These are phyloP conservation scores for Pogona vitticeps DNA, from an alignment of 2,113 vertebrate genomes.

Conservation along the genomic window DNA sequence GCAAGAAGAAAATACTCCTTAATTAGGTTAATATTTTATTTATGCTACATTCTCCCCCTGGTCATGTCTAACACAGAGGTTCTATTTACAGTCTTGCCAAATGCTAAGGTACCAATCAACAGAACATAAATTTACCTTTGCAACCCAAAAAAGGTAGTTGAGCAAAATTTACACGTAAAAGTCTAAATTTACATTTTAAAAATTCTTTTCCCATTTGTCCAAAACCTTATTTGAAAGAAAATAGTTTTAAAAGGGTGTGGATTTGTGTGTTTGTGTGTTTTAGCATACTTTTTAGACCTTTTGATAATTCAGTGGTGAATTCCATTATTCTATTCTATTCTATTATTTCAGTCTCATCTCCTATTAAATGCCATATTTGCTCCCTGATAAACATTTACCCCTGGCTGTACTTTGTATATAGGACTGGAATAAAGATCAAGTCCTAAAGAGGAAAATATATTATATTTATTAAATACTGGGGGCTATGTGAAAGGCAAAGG, in stretches of 20 bases:
- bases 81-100: slow-evolving; percentile 65
- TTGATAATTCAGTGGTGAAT: no score
- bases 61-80: slow-evolving; percentile 65
- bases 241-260: not conserved
- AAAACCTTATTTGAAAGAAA: slow-evolving; percentile 45
- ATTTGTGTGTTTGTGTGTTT: not conserved
- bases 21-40: slow-evolving; percentile 70
- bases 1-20: slow-evolving; percentile 59
- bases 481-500: no score
- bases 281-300: not conserved
- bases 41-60: slow-evolving; percentile 50
- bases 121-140: slow-evolving; percentile 65
- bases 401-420: no score
- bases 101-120: slow-evolving; percentile 65
- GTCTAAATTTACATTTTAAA: slow-evolving; percentile 50
- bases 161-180: slow-evolving; percentile 64
- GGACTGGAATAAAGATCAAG: no score
- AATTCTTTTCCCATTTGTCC: not conserved
- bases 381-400: no score
- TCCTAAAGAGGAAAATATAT: no score
- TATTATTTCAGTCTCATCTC: not conserved
- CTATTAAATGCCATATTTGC: not conserved
- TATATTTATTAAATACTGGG: no score
- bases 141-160: slow-evolving; percentile 39
- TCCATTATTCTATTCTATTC: not conserved